Evolutionary conservation across 2,888 invertebrate species (phyloP).

Genomic region (Oligia latruncula): DNA sequence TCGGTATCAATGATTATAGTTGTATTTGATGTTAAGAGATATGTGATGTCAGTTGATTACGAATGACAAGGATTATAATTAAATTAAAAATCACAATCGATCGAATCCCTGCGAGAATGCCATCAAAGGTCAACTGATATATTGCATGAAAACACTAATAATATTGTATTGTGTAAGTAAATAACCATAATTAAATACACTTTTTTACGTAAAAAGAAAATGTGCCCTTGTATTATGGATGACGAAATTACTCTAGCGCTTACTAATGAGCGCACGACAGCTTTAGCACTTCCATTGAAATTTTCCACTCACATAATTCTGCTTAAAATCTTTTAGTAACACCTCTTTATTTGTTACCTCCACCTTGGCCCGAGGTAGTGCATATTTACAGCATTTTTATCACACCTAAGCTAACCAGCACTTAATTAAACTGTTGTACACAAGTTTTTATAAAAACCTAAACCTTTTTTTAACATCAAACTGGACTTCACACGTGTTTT

Average conservation of each 20-base stretch:
- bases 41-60: background rate
- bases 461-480: slow-evolving; percentile 55
- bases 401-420: slow-evolving; percentile 41
- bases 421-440: slow-evolving; percentile 62
- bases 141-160: background rate
- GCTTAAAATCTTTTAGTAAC: slow-evolving; percentile 50
- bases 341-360: slow-evolving; percentile 34
- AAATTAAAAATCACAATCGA: too few relatives aligned
- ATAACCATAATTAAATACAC: background rate
- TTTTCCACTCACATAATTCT: slow-evolving; percentile 40
- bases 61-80: background rate
- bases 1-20: background rate
- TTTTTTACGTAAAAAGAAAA: background rate
- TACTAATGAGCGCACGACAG: slow-evolving; percentile 28
- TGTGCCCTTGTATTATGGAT: slow-evolving; percentile 2
- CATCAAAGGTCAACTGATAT: background rate
- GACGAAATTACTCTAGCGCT: slow-evolving; percentile 1
- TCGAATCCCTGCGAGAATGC: background rate
- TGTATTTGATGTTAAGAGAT: background rate
- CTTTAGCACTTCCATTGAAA: slow-evolving; percentile 41
- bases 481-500: slow-evolving; percentile 66
- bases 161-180: background rate
- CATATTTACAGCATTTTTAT: slow-evolving; percentile 52
- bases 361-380: slow-evolving; percentile 21
- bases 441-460: slow-evolving; percentile 52